These are phyloP conservation scores for Oncorhynchus kisutch DNA, from an alignment of 2,113 vertebrate species.

Conservation along the genomic window DNA sequence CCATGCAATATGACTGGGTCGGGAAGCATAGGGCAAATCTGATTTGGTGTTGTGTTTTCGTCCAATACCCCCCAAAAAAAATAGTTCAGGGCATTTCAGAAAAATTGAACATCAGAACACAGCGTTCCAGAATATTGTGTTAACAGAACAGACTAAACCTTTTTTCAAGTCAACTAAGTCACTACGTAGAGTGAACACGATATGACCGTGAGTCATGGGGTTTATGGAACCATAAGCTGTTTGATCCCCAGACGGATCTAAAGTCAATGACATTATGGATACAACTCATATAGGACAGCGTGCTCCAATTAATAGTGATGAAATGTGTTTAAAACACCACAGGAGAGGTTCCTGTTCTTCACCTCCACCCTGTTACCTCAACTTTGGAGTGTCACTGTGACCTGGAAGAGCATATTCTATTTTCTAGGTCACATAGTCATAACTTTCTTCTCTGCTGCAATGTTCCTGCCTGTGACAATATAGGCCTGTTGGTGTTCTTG, in stretches of 20 bases:
- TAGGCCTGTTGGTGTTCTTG: neutral
- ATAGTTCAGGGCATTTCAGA: constrained; percentile 24
- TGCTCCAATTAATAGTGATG: constrained; percentile 64
- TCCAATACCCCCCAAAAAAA: constrained; percentile 43
- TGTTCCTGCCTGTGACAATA: neutral
- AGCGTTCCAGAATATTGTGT: constrained; percentile 33
- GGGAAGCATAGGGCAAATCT: neutral
- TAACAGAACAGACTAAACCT: constrained; percentile 28
- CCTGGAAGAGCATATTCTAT: neutral
- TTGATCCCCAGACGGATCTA: constrained; percentile 4
- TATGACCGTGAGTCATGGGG: constrained; percentile 6
- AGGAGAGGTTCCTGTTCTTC: constrained; percentile 27
- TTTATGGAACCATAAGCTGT: constrained; percentile 33
- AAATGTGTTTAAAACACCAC: constrained; percentile 36
- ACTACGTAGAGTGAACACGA: neutral
- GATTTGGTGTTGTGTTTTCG: neutral
- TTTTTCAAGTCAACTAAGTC: constrained; percentile 12
- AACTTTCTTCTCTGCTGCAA: neutral
- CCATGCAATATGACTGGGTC: neutral
- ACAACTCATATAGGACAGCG: constrained; percentile 39
- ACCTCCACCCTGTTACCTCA: constrained; percentile 26
- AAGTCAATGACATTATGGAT: constrained; percentile 44
- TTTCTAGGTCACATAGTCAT: neutral
- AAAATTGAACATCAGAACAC: constrained; percentile 29
- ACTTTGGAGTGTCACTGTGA: neutral